These are phyloP conservation scores for Catostylus mosaicus DNA, from an alignment of 30 jellyfish, hydroid and myxozoan genomes.

Conservation along the genomic window DNA sequence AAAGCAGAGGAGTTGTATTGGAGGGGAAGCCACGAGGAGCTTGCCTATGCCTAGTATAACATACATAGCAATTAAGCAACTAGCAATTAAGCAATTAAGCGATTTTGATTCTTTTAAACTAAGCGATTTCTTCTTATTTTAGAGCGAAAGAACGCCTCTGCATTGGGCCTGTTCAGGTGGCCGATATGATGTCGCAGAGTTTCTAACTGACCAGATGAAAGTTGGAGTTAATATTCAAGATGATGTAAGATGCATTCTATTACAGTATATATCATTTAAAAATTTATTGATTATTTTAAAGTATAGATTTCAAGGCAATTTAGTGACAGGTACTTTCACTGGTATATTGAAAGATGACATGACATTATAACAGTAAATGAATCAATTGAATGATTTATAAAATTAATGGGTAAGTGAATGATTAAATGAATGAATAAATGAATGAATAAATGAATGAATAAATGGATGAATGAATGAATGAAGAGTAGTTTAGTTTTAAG, in stretches of 20 bases:
- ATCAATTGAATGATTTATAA: too few relatives aligned
- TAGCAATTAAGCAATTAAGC: too few relatives aligned
- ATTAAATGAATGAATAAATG: neutral
- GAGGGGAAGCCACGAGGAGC: too few relatives aligned
- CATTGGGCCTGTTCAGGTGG: constrained; percentile 99
- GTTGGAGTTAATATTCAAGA: constrained; percentile 87
- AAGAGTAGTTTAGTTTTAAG: too few relatives aligned
- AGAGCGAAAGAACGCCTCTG: constrained; percentile 87
- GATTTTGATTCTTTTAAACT: too few relatives aligned
- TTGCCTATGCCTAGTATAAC: neutral
- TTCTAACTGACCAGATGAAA: constrained; percentile 47
- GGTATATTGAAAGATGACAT: constrained; percentile 9
- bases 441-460: neutral
- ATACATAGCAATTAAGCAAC: too few relatives aligned
- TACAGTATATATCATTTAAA: neutral
- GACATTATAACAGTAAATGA: too few relatives aligned
- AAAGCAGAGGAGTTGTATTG: too few relatives aligned
- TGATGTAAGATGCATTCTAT: constrained; percentile 78
- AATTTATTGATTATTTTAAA: too few relatives aligned
- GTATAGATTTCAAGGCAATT: neutral
- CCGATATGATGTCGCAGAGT: constrained; percentile 60
- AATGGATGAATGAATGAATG: neutral
- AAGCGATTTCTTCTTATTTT: neutral
- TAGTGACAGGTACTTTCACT: neutral
- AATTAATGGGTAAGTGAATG: neutral